Percentiles rank a stretch among this genome's conserved stretches.
Evolutionary conservation across 2,797 vertebrate genomes (phyloP).

Genomic region (Pipistrellus kuhlii): DNA sequence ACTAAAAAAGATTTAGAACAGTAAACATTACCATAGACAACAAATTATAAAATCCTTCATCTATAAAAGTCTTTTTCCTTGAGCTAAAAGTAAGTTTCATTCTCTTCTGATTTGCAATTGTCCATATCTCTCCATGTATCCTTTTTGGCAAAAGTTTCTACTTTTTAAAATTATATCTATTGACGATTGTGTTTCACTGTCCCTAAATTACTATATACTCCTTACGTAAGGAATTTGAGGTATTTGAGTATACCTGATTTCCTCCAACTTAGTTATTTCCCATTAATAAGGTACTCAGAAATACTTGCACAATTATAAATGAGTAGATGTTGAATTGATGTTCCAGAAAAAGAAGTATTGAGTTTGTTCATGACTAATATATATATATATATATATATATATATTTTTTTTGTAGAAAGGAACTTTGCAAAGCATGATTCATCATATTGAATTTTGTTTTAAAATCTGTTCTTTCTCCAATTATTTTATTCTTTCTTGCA

Average conservation of each 20-base stretch:
- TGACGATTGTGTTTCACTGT: background rate
- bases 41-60: background rate
- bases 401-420: background rate
- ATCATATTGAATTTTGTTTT: constrained; percentile 32
- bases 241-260: background rate
- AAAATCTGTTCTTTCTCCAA: background rate
- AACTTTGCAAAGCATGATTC: background rate
- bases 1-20: background rate
- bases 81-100: background rate
- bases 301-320: constrained; percentile 16
- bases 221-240: background rate
- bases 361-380: background rate
- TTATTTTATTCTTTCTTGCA: constrained; percentile 7
- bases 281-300: background rate
- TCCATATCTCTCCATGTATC: background rate
- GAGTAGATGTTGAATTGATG: background rate
- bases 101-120: background rate
- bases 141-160: background rate
- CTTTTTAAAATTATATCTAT: background rate
- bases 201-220: background rate
- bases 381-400: background rate
- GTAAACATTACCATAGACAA: background rate
- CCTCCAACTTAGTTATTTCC: background rate
- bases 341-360: constrained; percentile 7
- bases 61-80: background rate